Evolutionary conservation across 2,888 invertebrate species (phyloP), one percentile per base, ranked within the genome.

Genomic region (Oasisia sp.): DNA sequence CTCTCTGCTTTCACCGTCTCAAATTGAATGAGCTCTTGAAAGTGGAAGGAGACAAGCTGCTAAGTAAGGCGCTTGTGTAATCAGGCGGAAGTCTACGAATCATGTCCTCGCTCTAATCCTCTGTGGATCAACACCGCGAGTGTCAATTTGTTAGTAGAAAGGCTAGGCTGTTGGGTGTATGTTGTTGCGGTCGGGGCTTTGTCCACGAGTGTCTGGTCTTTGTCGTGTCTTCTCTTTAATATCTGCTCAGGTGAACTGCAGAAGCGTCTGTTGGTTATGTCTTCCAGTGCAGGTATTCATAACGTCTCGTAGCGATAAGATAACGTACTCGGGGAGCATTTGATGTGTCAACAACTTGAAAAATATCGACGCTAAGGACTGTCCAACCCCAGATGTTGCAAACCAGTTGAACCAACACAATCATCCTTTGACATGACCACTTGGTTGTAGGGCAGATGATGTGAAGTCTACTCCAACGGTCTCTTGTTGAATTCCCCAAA

Each of bases 21-120:
- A 74, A 74, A 74, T 74, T 74, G 74, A 74, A 74, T 27, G n/a
- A 74, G 74, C 74, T 19, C 74, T 74, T 74, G 74, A 74, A 74
- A 74, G 74, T 27, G 74, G n/a, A n/a, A 19, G 19, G 74, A 74
- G 74, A 74, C 74, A 74, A 74, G 74, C 19, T 74, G 74, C 74
- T 74, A 74, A 74, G 74, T 74, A 74, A 27, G 50, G 74, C 27
- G 74, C 19, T 74, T 7, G n/a, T 74, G n/a, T 74, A 74, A 74
- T 27, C 74, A 74, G 74, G 7, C 7, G 14, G 27, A 74, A 74
- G 74, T 74, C 27, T 0, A 4, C 7, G 0, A 7, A 74, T n/a
- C 7, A 19, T 19, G 4, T 74, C 74, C 74, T 74, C 0, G 3
- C 19, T 74, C 74, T 74, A 74, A 74, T n/a, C 74, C 74, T 74